These are phyloP conservation scores for Drosophila baimaii DNA, from an alignment of 1,140 invertebrate species.

Conservation along the genomic window DNA sequence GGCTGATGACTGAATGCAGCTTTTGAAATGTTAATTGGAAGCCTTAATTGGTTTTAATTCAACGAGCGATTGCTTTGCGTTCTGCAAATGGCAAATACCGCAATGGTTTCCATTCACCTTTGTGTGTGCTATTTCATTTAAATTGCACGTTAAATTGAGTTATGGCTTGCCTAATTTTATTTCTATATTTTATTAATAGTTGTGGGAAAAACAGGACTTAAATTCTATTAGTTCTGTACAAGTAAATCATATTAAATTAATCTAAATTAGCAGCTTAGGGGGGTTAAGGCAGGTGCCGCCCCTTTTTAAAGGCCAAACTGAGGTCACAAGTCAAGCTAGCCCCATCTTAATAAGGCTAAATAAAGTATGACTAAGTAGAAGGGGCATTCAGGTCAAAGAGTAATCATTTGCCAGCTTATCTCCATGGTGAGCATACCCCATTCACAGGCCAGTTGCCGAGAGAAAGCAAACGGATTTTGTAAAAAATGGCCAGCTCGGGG, in stretches of 20 bases:
- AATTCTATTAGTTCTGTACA: neutral
- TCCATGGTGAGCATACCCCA: conserved; percentile 32
- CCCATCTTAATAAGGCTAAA: neutral
- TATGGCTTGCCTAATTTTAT: conserved; percentile 6
- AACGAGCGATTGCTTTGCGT: conserved; percentile 16
- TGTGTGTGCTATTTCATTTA: conserved; percentile 9
- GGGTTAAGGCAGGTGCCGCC: neutral
- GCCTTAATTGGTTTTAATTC: conserved; percentile 51
- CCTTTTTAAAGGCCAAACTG: neutral
- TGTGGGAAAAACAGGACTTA: neutral
- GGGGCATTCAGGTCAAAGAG: neutral
- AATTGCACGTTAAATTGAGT: conserved; percentile 18
- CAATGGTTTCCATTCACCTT: conserved; percentile 13
- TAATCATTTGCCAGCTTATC: conserved; percentile 3
- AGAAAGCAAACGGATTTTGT: conserved; percentile 23
- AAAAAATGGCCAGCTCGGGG: conserved; percentile 25
- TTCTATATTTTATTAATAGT: neutral
- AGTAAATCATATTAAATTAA: neutral
- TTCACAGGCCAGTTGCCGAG: conserved; percentile 1
- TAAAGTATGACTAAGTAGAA: neutral
- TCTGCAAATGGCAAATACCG: conserved; percentile 5
- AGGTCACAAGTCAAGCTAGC: too few relatives aligned
- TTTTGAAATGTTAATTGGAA: conserved; percentile 53
- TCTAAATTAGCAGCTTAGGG: neutral
- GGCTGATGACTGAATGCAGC: conserved; percentile 38